Evolutionary conservation across 1,140 invertebrate genomes (phyloP).

Genomic region (Thaumatotibia leucotreta): DNA sequence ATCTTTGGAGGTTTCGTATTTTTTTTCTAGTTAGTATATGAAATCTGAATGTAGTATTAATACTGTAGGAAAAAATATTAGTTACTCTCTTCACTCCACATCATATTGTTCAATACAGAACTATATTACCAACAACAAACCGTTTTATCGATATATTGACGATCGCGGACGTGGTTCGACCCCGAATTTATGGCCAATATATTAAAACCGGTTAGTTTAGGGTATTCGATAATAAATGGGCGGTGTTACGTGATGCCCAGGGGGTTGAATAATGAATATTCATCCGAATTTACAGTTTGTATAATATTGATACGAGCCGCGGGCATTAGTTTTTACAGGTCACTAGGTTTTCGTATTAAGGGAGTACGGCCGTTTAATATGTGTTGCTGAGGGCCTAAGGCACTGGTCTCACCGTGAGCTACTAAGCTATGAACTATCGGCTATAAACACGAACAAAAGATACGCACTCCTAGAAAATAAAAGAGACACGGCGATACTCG

Average conservation of each 20-base stretch:
- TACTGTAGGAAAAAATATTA: too few species aligned
- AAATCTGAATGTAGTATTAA: too few species aligned
- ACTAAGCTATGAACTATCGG: too few species aligned
- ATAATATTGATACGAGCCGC: not conserved
- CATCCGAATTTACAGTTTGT: conserved; percentile 2
- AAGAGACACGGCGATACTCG: too few species aligned
- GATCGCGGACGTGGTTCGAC: not conserved
- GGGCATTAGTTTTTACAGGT: not conserved
- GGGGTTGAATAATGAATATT: conserved; percentile 2
- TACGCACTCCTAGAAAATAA: too few species aligned
- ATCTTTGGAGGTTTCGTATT: too few species aligned
- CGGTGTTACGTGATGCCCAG: conserved; percentile 3
- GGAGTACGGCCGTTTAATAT: too few species aligned
- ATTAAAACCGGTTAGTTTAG: conserved; percentile 8
- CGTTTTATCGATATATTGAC: not conserved
- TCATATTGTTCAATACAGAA: not conserved
- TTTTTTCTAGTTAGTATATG: too few species aligned
- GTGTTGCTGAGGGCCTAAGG: too few species aligned
- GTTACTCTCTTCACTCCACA: not conserved
- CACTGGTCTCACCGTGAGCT: too few species aligned
- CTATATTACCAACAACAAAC: not conserved
- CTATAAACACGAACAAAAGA: too few species aligned
- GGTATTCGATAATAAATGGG: not conserved
- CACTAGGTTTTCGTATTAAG: not conserved
- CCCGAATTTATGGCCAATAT: conserved; percentile 1